Percentiles rank a stretch among this genome's conserved stretches.
These are phyloP conservation scores for Mugil cephalus DNA, from an alignment of 2,113 vertebrate species.

Conservation along the genomic window DNA sequence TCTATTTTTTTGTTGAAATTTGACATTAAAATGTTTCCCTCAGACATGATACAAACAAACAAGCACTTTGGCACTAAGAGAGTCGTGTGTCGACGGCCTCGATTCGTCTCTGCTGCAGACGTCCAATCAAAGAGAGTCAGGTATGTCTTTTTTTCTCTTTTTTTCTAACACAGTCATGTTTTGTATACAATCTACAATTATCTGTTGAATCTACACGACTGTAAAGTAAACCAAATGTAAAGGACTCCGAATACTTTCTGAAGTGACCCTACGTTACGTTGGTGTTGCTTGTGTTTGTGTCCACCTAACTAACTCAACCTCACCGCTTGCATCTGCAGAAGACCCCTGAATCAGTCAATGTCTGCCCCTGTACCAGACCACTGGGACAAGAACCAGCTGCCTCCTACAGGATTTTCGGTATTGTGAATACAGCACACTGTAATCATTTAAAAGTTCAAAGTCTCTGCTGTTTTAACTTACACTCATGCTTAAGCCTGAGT, in stretches of 20 bases:
- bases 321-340: conserved; percentile 51
- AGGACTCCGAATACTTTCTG: too few relatives aligned
- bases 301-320: background rate
- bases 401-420: conserved; percentile 78
- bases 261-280: too few relatives aligned
- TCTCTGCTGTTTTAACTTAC: too few relatives aligned
- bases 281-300: too few relatives aligned
- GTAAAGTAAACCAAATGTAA: too few relatives aligned
- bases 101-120: conserved; percentile 67
- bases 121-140: conserved; percentile 46
- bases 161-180: too few relatives aligned
- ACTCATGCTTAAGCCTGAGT: too few relatives aligned
- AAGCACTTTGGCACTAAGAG: conserved; percentile 57
- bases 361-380: conserved; percentile 59
- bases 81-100: conserved; percentile 69
- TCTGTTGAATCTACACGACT: too few relatives aligned
- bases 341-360: background rate
- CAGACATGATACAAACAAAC: conserved; percentile 80
- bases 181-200: too few relatives aligned
- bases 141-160: too few relatives aligned
- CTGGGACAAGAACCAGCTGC: conserved; percentile 79
- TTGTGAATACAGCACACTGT: background rate
- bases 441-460: too few relatives aligned
- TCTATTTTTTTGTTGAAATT: background rate
- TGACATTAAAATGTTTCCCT: background rate